Percentiles rank a stretch among this genome's conserved stretches.
Conservation (phyloP, 2,888 invertebrate species). For the Amphiduros pacificus region DNA sequence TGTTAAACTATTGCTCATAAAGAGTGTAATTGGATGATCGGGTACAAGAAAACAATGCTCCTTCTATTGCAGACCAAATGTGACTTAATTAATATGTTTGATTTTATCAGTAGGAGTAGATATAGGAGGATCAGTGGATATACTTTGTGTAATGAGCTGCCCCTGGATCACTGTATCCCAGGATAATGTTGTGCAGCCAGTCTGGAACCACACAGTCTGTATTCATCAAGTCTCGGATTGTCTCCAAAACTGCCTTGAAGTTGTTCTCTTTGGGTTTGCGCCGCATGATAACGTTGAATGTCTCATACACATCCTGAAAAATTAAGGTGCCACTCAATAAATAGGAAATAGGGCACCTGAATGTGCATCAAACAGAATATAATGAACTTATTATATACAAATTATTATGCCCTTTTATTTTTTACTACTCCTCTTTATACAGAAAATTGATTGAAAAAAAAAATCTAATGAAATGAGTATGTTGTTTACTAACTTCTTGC, state of each 20-base stretch:
- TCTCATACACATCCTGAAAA: conserved; percentile 61
- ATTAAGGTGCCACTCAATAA: no score
- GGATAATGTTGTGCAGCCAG: conserved; percentile 72
- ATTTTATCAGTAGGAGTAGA: no score
- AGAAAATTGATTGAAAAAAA: no score
- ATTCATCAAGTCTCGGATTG: conserved; percentile 98
- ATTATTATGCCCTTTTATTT: no score
- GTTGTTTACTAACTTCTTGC: conserved; percentile 73
- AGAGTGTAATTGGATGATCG: no score
- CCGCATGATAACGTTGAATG: conserved; percentile 94
- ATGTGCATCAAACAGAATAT: background rate
- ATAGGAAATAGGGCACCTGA: background rate
- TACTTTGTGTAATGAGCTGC: conserved; percentile 91
- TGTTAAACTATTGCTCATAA: no score
- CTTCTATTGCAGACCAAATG: no score
- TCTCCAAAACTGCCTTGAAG: conserved; percentile 98
- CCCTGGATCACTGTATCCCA: conserved; percentile 97
- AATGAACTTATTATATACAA: background rate
- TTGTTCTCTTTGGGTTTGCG: conserved; percentile 99
- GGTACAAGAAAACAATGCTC: no score
- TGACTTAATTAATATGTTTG: no score
- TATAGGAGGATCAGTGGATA: no score
- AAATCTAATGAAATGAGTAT: no score
- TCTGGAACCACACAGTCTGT: conserved; percentile 67
- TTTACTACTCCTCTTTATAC: no score